Evolutionary conservation across 2,113 vertebrate species (phyloP), one percentile per base, ranked within the genome.

Genomic region (Oncorhynchus masou): DNA sequence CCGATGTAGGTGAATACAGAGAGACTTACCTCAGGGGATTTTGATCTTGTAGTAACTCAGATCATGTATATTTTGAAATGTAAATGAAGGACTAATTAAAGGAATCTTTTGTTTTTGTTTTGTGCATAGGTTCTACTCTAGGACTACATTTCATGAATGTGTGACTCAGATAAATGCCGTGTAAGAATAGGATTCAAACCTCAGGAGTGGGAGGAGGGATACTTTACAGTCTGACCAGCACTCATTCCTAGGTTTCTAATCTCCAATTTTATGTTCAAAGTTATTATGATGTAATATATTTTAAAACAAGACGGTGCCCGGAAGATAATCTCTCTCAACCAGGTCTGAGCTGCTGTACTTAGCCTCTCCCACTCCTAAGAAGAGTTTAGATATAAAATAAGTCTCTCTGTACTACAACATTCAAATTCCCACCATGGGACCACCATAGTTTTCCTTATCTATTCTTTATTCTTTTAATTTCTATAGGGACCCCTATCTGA

Each of bases 161-260:
- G 15, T 13, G 51, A 54, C 51, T 11, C 39, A 45, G 12, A 19
- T 54, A 16, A 54, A 54, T 54, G 51, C 51, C 16, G 1, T 16
- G 15, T 19, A 13, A 54, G 51, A 54, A 19, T 54, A 54, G 13
- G 12, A 54, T 16, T 54, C 16, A 54, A 16, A 29, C 65, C 27
- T 81, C 68, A 73, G 74, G 83, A 62, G 83, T n/a, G 69, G 73
- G 84, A 83, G 71, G 85, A 77, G 82, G 84, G 27, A 70, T 74
- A 24, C 22, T 66, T 82, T 75, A 73, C 62, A 68, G 64, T 74
- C 25, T 84, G 81, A 91, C 82, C 83, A 85, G 88, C 87, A 88
- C 87, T 83, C 88, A 85, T 91, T 92, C 87, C 89, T 89, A 76
- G 88, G 88, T 91, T 90, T 88, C 82, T 62, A 80, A 19, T 54